phyloP scores from a whole-genome alignment of 2,113 vertebrate genomes.

The Forbesichthys papilliferus region DNA sequence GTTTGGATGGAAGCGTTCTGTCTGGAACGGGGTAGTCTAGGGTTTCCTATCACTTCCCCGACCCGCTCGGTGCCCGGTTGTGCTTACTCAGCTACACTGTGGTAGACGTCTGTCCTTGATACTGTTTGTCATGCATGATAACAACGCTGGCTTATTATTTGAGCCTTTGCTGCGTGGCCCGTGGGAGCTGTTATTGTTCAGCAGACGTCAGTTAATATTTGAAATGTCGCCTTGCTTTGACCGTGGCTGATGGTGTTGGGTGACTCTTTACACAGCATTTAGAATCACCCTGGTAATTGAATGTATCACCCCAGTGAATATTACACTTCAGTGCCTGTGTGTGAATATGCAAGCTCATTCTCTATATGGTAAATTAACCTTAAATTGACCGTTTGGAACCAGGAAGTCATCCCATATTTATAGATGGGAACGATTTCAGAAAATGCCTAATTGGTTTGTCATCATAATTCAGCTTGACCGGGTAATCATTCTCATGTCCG shows the following conservation, averaged over 20 bases:
- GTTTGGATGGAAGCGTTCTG: constrained; percentile 65
- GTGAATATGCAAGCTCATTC: constrained; percentile 1
- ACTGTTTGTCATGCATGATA: constrained; percentile 38
- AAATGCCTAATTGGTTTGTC: constrained; percentile 22
- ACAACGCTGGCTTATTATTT: constrained; percentile 29
- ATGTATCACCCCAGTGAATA: not conserved
- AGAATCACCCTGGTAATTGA: not conserved
- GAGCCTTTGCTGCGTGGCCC: constrained; percentile 24
- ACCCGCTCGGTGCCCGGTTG: constrained; percentile 22
- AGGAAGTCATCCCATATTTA: constrained; percentile 2
- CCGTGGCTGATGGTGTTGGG: not conserved
- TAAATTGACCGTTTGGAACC: constrained; percentile 5
- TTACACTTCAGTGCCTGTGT: constrained; percentile 19
- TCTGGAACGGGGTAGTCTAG: constrained; percentile 62
- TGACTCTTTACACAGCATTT: not conserved
- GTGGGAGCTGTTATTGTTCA: constrained; percentile 23
- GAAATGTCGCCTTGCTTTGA: not conserved
- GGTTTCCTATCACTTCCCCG: constrained; percentile 51
- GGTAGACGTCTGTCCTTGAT: constrained; percentile 32
- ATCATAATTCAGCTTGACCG: constrained; percentile 40
- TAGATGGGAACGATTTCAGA: constrained; percentile 30
- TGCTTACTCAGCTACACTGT: constrained; percentile 48
- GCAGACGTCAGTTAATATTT: constrained; percentile 10
- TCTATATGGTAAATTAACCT: constrained; percentile 19
- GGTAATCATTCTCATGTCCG: constrained; percentile 37